Conservation (phyloP, 2,888 invertebrate genomes). For the Aromia moschata region DNA sequence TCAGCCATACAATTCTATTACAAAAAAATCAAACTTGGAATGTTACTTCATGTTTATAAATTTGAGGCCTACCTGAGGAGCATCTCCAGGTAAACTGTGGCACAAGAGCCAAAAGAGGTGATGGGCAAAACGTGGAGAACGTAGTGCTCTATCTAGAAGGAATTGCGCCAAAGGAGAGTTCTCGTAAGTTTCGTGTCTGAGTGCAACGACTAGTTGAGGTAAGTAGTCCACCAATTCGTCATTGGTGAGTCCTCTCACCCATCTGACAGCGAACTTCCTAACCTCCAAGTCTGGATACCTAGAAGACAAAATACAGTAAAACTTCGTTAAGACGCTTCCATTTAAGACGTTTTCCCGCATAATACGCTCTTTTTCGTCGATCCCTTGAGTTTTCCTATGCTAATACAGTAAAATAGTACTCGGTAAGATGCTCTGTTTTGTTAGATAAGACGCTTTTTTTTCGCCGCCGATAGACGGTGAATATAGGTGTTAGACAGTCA, state of each 20-base stretch:
- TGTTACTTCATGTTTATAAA: neutral
- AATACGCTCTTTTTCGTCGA: too few species aligned
- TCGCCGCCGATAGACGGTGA: too few species aligned
- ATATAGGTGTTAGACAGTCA: too few species aligned
- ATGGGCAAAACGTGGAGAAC: conserved; percentile 92
- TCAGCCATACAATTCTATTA: conserved; percentile 64
- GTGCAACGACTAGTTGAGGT: conserved; percentile 92
- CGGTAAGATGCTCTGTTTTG: too few species aligned
- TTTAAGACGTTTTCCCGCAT: too few species aligned
- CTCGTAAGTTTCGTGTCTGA: conserved; percentile 91
- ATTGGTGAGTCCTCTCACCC: conserved; percentile 81
- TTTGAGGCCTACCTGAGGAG: conserved; percentile 77
- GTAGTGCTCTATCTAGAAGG: conserved; percentile 82
- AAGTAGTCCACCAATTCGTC: conserved; percentile 92
- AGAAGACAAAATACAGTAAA: too few species aligned
- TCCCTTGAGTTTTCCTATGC: too few species aligned
- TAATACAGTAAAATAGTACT: too few species aligned
- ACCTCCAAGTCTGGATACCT: conserved; percentile 94
- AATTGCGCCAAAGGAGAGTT: conserved; percentile 86
- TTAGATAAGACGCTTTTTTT: too few species aligned
- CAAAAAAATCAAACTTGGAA: conserved; percentile 27
- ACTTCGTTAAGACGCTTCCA: too few species aligned
- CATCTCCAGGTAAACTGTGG: conserved; percentile 82
- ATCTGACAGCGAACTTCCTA: conserved; percentile 82
- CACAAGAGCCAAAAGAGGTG: conserved; percentile 93